Percentiles rank a stretch among this genome's conserved stretches.
These are phyloP conservation scores for Falco novaeseelandiae DNA, from an alignment of 2,797 vertebrate genomes.

Conservation along the genomic window DNA sequence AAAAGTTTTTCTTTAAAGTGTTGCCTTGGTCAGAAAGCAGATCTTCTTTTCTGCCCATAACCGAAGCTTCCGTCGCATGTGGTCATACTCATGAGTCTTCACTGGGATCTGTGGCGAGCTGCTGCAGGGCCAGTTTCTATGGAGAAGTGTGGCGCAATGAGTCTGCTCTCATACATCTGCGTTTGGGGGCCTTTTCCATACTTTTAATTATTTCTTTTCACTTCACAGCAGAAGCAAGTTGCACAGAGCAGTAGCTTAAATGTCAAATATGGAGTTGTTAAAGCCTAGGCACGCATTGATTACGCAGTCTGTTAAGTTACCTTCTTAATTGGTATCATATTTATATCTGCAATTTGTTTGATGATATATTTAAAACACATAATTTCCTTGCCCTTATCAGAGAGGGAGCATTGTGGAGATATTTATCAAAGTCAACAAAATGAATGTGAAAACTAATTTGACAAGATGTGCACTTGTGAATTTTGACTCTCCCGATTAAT, in stretches of 20 bases:
- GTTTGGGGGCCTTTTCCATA: neutral
- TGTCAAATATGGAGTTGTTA: neutral
- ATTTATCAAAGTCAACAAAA: neutral
- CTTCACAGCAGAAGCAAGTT: neutral
- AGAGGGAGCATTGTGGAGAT: neutral
- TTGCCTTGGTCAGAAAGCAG: neutral
- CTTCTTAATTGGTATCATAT: neutral
- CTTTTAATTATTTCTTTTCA: neutral
- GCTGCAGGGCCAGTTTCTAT: neutral
- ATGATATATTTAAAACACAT: neutral
- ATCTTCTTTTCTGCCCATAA: neutral
- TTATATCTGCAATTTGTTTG: neutral
- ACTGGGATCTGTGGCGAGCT: neutral
- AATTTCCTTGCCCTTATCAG: neutral
- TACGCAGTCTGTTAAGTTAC: neutral
- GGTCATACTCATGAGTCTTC: neutral
- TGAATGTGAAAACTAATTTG: neutral
- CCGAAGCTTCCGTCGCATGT: neutral
- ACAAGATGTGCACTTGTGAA: neutral
- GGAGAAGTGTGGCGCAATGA: neutral
- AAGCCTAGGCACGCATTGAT: neutral
- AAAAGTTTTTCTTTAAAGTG: neutral
- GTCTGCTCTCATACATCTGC: neutral
- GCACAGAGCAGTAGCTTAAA: neutral
- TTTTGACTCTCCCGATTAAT: neutral